Evolutionary conservation across 2,888 invertebrate species (phyloP), one percentile per base, ranked within the genome.

Genomic region (Ophioninae sp.): DNA sequence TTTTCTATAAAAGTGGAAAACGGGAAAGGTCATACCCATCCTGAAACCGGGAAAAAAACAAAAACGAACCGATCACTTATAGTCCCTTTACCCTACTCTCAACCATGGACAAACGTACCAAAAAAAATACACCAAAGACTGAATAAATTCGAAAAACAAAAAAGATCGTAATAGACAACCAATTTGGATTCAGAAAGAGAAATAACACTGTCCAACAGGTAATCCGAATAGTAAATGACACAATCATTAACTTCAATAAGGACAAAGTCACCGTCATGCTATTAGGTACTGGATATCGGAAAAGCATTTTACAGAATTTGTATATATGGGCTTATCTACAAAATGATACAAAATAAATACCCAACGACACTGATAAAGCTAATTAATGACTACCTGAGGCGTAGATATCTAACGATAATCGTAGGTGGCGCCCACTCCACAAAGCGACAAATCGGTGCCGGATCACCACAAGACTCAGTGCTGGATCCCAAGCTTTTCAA

Each of bases 241-340:
- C 89, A 6, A 78, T 69, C 0, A 65, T 86, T 6, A 86, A 87
- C 6, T 90, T 88, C 22, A 90, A 91, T 72, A 85, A 85, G 65
- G 83, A 87, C 1, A 82, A 86, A 7, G 75, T 81, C 2, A 90
- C 90, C n/a, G 85, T 85, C 0, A 87, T 90, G 85, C 73, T 88
- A 0, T 81, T 91, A n/a, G n/a, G n/a, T n/a, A n/a, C 72, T 91
- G 20, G 90, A 91, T 64, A 88, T 91, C 10, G 88, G 89, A 76
- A 90, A 91, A 84, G 91, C 91, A 0, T 92, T 92, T 65, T 90
- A 92, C 73, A 87, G 86, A 64, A 90, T 91, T 0, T 90, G 90
- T 88, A 86, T 87, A n/a, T 79, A 88, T n/a, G 89, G 89, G 6
- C 87, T 91, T 3, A 83, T 90, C 0, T 87, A 85, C 77, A 91